A percentile compares a stretch with the other conserved stretches of the same genome.
Conservation (phyloP, 53 echinoderm and acorn worm species). For the Arbacia lixula region DNA sequence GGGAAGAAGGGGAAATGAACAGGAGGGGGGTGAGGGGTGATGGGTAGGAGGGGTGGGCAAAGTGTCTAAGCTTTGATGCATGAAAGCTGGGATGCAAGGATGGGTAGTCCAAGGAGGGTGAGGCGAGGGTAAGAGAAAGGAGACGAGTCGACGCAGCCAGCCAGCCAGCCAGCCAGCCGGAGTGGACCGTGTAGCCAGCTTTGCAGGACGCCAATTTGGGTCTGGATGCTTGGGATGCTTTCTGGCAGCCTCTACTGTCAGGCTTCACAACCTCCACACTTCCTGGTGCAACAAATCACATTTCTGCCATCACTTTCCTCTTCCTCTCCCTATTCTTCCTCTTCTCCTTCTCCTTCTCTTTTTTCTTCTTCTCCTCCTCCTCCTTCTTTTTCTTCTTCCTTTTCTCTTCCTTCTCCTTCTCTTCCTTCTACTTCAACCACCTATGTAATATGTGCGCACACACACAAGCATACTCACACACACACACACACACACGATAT, state of each 20-base stretch:
- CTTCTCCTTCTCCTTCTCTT: neutral
- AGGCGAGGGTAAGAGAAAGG: too few species aligned
- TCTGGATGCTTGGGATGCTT: conserved; percentile 6
- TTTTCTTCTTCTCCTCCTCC: neutral
- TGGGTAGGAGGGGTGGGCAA: too few species aligned
- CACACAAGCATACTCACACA: too few species aligned
- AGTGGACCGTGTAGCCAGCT: conserved; percentile 24
- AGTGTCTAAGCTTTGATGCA: too few species aligned
- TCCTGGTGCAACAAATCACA: conserved; percentile 8
- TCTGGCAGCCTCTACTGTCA: conserved; percentile 18
- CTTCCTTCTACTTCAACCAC: neutral
- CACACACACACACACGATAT: too few species aligned
- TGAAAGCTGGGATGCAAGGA: too few species aligned
- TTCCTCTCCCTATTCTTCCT: neutral
- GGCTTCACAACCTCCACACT: conserved; percentile 5
- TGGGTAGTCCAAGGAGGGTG: too few species aligned
- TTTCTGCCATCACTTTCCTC: neutral
- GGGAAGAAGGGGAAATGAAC: too few species aligned
- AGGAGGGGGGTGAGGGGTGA: too few species aligned
- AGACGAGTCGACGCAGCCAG: too few species aligned
- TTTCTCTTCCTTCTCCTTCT: neutral
- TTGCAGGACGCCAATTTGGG: conserved; percentile 20
- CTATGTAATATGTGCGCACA: too few species aligned
- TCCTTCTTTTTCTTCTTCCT: neutral
- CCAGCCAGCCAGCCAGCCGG: too few species aligned